Base-by-base conservation (phyloP, 2,888 invertebrate species). In the Oscheius myriophilus region DNA sequence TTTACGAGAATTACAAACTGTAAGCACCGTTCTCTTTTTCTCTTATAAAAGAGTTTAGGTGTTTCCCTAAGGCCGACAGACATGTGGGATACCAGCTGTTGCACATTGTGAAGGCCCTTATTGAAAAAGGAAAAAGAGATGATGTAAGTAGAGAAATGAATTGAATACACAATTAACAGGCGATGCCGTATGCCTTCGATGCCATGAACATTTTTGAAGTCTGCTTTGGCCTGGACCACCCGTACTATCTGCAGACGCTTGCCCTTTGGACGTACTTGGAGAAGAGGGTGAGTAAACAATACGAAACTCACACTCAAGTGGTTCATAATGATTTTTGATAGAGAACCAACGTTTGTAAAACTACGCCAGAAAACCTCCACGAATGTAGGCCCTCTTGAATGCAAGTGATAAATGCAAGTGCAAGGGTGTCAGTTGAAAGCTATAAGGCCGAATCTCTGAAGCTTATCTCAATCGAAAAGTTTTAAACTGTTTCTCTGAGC, bases 131-230 rank as follows among this genome's bases (percentile, higher is more conserved):
- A 4, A 66, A 80, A 26, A 72, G 86, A 55, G 76, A 79, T 12
- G 82, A 83, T 59, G 77, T 77, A 57, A 2, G 33, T 23, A 16
- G 0, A 33, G 21, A 58, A 54, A 18, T 3, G 7, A 21, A 49
- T 3, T 6, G 18, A 6, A 3, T 49, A n/a, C 33, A 18, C 25
- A 18, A 6, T 33, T 72, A 68, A n/a, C 64, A 77, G 68, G 86
- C 86, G 1, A 77, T 81, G 46, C 73, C 79, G 7, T 84, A 84
- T 61, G 84, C 85, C 25, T 86, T 80, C 70, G 86, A 86, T 58
- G 86, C 85, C 0, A 86, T 86, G 86, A 80, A 81, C 59, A 85
- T 86, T n/a, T 84, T 86, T 54, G 86, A 86, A 64, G 81, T 84
- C 9, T 83, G 83, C 59, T 82, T 85, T 61, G 86, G 86, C 26